Evolutionary conservation across 2,888 invertebrate genomes (phyloP).

Genomic region (Drosophila aldrichi): DNA sequence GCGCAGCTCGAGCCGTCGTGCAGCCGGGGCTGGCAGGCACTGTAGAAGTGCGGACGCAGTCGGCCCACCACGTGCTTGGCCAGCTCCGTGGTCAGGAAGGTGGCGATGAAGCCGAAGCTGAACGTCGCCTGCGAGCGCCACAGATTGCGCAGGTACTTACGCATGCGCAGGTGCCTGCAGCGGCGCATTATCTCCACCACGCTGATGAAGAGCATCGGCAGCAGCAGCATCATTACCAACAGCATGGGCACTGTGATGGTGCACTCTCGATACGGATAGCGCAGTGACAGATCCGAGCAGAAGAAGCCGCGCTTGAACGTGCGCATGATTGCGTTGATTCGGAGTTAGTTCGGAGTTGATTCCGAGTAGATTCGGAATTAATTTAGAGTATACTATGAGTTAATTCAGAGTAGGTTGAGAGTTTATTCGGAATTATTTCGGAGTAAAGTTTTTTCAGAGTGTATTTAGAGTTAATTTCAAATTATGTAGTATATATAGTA

Average conservation of each 20-base stretch:
- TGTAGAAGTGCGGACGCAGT: conserved; percentile 80
- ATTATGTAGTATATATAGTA: too few species aligned
- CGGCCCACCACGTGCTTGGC: conserved; percentile 80
- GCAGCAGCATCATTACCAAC: conserved; percentile 74
- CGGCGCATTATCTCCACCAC: conserved; percentile 81
- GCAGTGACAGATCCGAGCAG: conserved; percentile 77
- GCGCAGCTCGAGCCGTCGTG: conserved; percentile 75
- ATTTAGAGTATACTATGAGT: too few species aligned
- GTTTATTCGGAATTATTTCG: background rate
- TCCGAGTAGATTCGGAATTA: background rate
- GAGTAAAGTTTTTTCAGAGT: too few species aligned
- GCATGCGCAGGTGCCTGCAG: conserved; percentile 76
- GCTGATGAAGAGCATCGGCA: conserved; percentile 80
- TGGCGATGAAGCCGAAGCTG: conserved; percentile 82
- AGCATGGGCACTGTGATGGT: conserved; percentile 82
- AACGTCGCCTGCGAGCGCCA: conserved; percentile 75
- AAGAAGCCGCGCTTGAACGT: conserved; percentile 82
- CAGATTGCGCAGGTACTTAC: conserved; percentile 74
- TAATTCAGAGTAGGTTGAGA: background rate
- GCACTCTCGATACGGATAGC: conserved; percentile 81
- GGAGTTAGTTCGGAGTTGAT: background rate
- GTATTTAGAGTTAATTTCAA: too few species aligned
- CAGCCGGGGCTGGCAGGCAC: conserved; percentile 76
- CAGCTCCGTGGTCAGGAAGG: conserved; percentile 79
- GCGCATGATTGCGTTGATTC: conserved; percentile 54